Base-by-base conservation (phyloP, 2,113 vertebrate species). In the Panurus biarmicus region DNA sequence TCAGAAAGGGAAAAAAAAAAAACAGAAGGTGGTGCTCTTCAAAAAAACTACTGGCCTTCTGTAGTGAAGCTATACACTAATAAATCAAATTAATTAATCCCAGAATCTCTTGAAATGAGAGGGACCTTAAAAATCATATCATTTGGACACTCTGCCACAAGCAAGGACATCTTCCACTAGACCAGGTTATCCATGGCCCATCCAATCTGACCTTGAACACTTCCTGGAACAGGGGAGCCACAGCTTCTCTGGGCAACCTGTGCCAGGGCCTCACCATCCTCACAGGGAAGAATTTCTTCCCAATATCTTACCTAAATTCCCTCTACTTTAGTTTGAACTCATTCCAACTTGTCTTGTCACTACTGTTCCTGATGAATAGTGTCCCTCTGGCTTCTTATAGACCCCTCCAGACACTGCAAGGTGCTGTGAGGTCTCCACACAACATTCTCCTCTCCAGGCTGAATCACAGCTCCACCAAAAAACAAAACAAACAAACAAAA, bases 101-200 rank as follows among this genome's bases (percentile, higher is more conserved):
- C 29, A 65, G 42, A 56, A 65, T 44, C 26, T 26, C 36, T 51
- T 67, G 33, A 44, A 50, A 44, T 67, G 18, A 13, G 14, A 60
- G 19, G 9, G 14, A 44, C 54, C 33, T 45, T 33, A 45, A 76
- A 51, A 58, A 33, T 26, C 26, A 69, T 50, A 53, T 58, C 0
- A 0, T 76, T 67, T 8, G 9, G 26, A 31, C 9, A 11, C 16
- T 12, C 36, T 58, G 31, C 17, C 33, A 22, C 2, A 5, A 7
- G 13, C 25, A 58, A 31, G 48, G 40, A 44, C 17, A 67, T 31
- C 6, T 60, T 25, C 33, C 33, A 44, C 14, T 19, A 38, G 2
- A 36, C 7, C 18, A 51, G 54, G 36, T 18, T 76, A 33, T 60
- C 45, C 38, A 29, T 40, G 42, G n/a, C n/a, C 23, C 0, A 0